A percentile compares a stretch with the other conserved stretches of the same genome.
Evolutionary conservation across 2,888 invertebrate species (phyloP).

Genomic region (Cremastinae sp.): DNA sequence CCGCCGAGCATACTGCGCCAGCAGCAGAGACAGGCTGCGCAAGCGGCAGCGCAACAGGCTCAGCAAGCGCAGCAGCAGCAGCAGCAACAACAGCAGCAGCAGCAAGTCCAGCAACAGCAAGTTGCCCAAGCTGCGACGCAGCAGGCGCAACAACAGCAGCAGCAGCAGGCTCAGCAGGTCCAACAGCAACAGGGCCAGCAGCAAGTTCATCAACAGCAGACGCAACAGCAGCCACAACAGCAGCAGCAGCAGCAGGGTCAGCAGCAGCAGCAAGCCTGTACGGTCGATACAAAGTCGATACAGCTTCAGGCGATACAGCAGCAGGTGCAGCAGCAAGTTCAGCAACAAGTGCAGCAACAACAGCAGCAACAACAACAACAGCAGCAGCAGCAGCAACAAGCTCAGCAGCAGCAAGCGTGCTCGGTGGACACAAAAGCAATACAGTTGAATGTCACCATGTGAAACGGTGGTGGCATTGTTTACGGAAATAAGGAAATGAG

Average conservation of each 20-base stretch:
- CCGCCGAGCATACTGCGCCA: conserved; percentile 81
- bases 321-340: conserved; percentile 75
- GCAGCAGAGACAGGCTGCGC: conserved; percentile 78
- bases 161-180: conserved; percentile 79
- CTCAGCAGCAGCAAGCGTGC: conserved; percentile 75
- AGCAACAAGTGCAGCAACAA: conserved; percentile 78
- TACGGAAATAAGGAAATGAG: conserved; percentile 59
- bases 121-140: conserved; percentile 74
- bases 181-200: conserved; percentile 77
- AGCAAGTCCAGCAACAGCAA: conserved; percentile 74
- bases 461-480: conserved; percentile 68
- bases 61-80: conserved; percentile 64
- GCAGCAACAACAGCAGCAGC: conserved; percentile 65
- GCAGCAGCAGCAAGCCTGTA: conserved; percentile 74
- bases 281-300: conserved; percentile 73
- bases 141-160: conserved; percentile 72
- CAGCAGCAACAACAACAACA: conserved; percentile 76
- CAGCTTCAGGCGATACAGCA: conserved; percentile 72
- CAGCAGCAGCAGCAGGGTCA: conserved; percentile 74
- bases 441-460: conserved; percentile 80
- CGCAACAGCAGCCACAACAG: conserved; percentile 74
- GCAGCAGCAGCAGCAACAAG: conserved; percentile 69
- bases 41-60: conserved; percentile 77
- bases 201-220: conserved; percentile 71
- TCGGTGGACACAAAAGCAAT: conserved; percentile 79